Conservation (phyloP, 1,140 invertebrate species). For the Diuraphis noxia region DNA sequence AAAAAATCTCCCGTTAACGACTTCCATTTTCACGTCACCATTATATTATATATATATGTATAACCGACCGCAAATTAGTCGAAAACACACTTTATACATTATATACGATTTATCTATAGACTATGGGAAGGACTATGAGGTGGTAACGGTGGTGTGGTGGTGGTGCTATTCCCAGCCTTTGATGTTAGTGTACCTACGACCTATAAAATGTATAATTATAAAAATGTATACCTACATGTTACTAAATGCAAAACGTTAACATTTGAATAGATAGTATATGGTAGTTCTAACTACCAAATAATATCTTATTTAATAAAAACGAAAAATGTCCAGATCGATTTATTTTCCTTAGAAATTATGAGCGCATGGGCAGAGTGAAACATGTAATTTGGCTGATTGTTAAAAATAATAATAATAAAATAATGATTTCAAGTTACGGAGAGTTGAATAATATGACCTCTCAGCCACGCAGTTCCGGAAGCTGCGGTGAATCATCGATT, state of each 20-base stretch:
- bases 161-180: neutral
- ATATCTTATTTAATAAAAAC: too few relatives aligned
- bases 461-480: neutral
- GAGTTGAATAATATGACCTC: neutral
- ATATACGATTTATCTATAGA: neutral
- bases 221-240: neutral
- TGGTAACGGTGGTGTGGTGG: neutral
- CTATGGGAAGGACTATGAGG: neutral
- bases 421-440: neutral
- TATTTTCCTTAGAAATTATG: neutral
- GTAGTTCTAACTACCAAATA: too few relatives aligned
- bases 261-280: neutral
- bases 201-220: neutral
- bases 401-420: neutral
- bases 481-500: neutral
- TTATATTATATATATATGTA: neutral
- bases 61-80: conserved; percentile 26
- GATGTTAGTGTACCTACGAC: neutral
- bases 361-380: neutral
- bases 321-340: neutral
- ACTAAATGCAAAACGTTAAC: neutral
- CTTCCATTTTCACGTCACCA: neutral
- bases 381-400: neutral
- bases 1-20: neutral
- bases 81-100: neutral